Percentiles rank a stretch among this genome's conserved stretches.
phyloP scores from a whole-genome alignment of 2,888 invertebrate species.

The Chironomus riparius region DNA sequence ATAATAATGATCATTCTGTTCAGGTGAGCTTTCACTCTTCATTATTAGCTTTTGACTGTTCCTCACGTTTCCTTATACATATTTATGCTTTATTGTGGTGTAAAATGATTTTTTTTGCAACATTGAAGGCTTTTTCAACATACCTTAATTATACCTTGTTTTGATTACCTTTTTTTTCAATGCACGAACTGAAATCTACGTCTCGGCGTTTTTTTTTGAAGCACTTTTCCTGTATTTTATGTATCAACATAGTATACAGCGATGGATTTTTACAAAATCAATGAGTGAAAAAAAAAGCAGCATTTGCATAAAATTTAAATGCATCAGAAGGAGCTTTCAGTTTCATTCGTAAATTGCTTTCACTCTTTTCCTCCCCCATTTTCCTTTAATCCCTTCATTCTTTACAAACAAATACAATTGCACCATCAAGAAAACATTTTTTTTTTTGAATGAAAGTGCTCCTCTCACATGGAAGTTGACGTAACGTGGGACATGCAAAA shows the following conservation, averaged over 20 bases:
- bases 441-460: background rate
- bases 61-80: background rate
- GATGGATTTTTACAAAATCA: slow-evolving; percentile 16
- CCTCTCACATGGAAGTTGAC: background rate
- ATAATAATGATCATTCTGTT: slow-evolving; percentile 85
- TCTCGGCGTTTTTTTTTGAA: background rate
- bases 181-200: slow-evolving; percentile 1
- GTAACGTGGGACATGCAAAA: background rate
- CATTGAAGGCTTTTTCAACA: background rate
- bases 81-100: background rate
- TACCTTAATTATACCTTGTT: background rate
- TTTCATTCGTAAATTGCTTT: slow-evolving; percentile 19
- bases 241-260: background rate
- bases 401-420: background rate
- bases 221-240: background rate
- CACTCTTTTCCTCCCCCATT: background rate
- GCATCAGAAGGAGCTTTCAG: slow-evolving; percentile 17
- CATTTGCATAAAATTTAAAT: slow-evolving; percentile 26
- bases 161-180: background rate
- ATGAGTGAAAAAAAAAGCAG: background rate
- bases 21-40: slow-evolving; percentile 50
- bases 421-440: background rate
- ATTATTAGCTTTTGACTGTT: background rate
- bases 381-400: background rate
- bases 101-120: background rate